phyloP scores from a whole-genome alignment of 1,140 invertebrate species.

The Macrostomum lignano region DNA sequence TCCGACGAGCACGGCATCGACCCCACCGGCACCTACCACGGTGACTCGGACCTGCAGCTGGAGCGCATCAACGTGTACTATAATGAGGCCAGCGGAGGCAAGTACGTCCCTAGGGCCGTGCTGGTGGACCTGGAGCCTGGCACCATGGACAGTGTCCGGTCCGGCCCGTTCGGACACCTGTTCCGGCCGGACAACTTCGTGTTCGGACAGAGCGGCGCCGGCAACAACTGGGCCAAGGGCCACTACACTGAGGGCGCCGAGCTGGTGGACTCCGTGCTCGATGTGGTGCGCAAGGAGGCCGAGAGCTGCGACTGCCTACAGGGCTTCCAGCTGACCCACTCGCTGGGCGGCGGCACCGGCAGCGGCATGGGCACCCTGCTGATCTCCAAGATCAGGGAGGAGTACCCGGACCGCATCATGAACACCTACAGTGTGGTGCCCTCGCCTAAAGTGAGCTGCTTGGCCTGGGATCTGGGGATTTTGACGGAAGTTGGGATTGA shows the following conservation, averaged over 20 bases:
- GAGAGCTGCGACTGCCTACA: constrained; percentile 25
- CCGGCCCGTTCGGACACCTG: constrained; percentile 54
- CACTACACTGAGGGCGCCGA: constrained; percentile 9
- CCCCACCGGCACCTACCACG: constrained; percentile 44
- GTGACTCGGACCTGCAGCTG: constrained; percentile 51
- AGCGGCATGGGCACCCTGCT: constrained; percentile 1
- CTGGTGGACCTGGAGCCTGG: constrained; percentile 56
- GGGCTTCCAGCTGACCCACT: constrained; percentile 8
- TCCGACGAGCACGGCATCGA: constrained; percentile 35
- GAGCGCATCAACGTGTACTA: constrained; percentile 68
- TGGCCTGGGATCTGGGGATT: too few relatives aligned
- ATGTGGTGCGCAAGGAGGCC: constrained; percentile 36
- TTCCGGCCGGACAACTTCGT: constrained; percentile 54
- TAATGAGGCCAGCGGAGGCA: constrained; percentile 44
- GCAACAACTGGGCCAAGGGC: constrained; percentile 5
- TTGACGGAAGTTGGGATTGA: too few relatives aligned
- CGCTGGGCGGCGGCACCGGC: not conserved
- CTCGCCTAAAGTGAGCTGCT: constrained; percentile 24
- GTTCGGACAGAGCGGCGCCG: constrained; percentile 1
- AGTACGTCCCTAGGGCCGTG: constrained; percentile 34
- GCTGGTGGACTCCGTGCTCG: constrained; percentile 13
- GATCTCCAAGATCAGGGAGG: constrained; percentile 6
- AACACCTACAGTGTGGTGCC: constrained; percentile 28
- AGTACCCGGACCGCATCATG: constrained; percentile 25
- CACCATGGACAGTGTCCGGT: constrained; percentile 64